Percentiles rank a stretch among this genome's conserved stretches.
Evolutionary conservation across 2,888 invertebrate genomes (phyloP).

Genomic region (Lagria hirta): DNA sequence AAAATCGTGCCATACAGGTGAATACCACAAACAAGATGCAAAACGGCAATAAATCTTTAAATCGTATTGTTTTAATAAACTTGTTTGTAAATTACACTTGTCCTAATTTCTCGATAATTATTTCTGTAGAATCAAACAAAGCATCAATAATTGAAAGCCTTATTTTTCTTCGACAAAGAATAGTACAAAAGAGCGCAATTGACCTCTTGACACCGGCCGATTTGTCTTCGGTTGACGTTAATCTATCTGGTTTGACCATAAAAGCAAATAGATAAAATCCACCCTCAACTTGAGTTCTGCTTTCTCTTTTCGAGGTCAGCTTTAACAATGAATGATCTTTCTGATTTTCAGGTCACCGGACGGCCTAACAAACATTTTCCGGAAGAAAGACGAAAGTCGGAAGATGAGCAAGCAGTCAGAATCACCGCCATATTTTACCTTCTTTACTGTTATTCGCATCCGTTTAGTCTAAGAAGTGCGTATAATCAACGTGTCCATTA

Average conservation of each 20-base stretch:
- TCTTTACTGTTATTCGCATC: constrained; percentile 37
- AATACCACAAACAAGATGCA: too few relatives aligned
- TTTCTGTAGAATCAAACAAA: too few relatives aligned
- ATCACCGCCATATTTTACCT: constrained; percentile 35
- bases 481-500: constrained; percentile 39
- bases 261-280: constrained; percentile 18
- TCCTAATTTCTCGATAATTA: too few relatives aligned
- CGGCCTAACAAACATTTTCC: constrained; percentile 8
- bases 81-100: too few relatives aligned
- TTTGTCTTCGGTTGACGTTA: constrained; percentile 17
- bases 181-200: too few relatives aligned
- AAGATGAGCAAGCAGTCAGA: constrained; percentile 3
- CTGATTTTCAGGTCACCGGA: constrained; percentile 24
- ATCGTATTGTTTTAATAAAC: too few relatives aligned
- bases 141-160: too few relatives aligned
- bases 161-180: too few relatives aligned
- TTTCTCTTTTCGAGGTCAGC: constrained; percentile 27
- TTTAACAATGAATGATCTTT: constrained; percentile 32
- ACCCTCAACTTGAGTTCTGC: too few relatives aligned
- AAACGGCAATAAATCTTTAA: too few relatives aligned
- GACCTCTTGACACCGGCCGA: constrained; percentile 11
- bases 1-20: too few relatives aligned
- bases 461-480: constrained; percentile 35
- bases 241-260: constrained; percentile 22
- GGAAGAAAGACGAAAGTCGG: constrained; percentile 6